Evolutionary conservation across 2,797 vertebrate genomes (phyloP).

Genomic region (Sebastes aleutianus): DNA sequence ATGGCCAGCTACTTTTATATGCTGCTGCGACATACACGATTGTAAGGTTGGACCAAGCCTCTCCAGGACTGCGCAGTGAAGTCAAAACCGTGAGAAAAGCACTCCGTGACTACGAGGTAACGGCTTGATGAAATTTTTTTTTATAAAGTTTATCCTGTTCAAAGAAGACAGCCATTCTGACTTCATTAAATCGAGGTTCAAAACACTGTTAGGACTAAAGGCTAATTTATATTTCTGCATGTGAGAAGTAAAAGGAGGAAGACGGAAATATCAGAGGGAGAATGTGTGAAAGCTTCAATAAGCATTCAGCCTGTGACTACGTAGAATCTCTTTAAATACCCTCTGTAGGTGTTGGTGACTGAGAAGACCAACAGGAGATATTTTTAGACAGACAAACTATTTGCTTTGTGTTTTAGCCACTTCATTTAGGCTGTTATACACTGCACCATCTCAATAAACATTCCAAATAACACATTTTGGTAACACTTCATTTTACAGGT

Average conservation of each 20-base stretch:
- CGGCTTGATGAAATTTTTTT: background rate
- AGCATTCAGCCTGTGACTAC: background rate
- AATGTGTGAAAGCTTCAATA: background rate
- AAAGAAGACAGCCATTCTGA: background rate
- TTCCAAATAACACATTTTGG: background rate
- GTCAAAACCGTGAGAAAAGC: background rate
- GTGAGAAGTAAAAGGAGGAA: slow-evolving; percentile 27
- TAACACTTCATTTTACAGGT: too few relatives aligned
- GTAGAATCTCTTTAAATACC: background rate
- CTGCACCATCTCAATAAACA: background rate
- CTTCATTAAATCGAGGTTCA: background rate
- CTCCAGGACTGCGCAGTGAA: background rate
- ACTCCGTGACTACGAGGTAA: background rate
- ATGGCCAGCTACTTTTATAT: background rate
- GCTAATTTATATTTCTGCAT: background rate
- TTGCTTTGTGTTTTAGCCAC: background rate
- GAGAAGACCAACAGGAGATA: background rate
- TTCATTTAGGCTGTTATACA: background rate
- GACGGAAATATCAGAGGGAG: background rate
- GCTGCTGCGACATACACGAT: background rate
- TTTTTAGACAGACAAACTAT: background rate
- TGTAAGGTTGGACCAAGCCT: background rate
- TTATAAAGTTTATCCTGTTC: background rate
- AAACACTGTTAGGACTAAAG: background rate
- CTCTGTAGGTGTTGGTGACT: background rate